A percentile compares a stretch with the other conserved stretches of the same genome.
Evolutionary conservation across 1,140 invertebrate species (phyloP).

Genomic region (Tribolium madens): DNA sequence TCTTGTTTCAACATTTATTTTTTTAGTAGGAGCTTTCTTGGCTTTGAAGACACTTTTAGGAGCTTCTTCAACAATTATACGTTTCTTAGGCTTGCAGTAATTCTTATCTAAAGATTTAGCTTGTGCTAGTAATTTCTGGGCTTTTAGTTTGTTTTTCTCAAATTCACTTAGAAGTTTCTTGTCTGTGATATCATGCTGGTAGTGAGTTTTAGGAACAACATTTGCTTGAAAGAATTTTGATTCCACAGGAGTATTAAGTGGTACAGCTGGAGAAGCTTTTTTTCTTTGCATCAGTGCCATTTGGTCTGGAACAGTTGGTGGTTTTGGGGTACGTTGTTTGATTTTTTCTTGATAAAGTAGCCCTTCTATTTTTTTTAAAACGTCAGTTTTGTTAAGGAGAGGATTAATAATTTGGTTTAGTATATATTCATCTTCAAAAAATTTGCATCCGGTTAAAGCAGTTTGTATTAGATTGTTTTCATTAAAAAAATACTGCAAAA

Average conservation of each 20-base stretch:
- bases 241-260: slow-evolving; percentile 56
- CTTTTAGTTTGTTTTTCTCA: slow-evolving; percentile 67
- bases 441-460: slow-evolving; percentile 54
- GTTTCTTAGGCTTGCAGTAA: slow-evolving; percentile 58
- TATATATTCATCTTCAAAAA: slow-evolving; percentile 67
- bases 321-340: slow-evolving; percentile 62
- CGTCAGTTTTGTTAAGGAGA: slow-evolving; percentile 65
- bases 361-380: slow-evolving; percentile 62
- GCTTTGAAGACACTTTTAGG: slow-evolving; percentile 41
- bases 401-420: slow-evolving; percentile 67
- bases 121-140: slow-evolving; percentile 64
- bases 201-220: slow-evolving; percentile 49
- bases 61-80: slow-evolving; percentile 57
- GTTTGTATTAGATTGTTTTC: slow-evolving; percentile 54
- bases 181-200: slow-evolving; percentile 58
- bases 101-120: slow-evolving; percentile 57
- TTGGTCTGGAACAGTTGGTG: slow-evolving; percentile 64
- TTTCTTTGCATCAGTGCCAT: slow-evolving; percentile 10
- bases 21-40: slow-evolving; percentile 51
- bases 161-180: slow-evolving; percentile 63
- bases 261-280: slow-evolving; percentile 13
- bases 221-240: slow-evolving; percentile 65
- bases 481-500: slow-evolving; percentile 63
- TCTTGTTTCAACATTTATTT: slow-evolving; percentile 64
- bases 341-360: slow-evolving; percentile 40